A percentile compares a stretch with the other conserved stretches of the same genome.
phyloP scores from a whole-genome alignment of 2,113 vertebrate genomes.

The Conger conger region DNA sequence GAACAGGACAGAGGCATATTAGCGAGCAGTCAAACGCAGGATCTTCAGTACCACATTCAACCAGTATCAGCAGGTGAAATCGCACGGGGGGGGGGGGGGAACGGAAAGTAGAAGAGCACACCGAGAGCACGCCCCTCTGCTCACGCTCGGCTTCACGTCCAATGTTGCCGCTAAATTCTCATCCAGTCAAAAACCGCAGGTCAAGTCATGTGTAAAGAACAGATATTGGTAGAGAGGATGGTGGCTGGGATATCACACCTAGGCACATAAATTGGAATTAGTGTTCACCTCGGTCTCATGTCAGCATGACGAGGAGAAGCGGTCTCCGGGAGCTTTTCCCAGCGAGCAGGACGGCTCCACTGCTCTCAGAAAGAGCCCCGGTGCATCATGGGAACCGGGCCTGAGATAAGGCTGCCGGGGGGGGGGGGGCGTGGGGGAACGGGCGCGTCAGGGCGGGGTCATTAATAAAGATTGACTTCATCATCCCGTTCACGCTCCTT shows the following conservation, averaged over 20 bases:
- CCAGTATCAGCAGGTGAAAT: not conserved
- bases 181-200: not conserved
- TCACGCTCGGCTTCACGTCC: not conserved
- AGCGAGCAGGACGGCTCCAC: not conserved
- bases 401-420: not conserved
- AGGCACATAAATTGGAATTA: not conserved
- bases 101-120: not conserved
- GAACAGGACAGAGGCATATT: constrained; percentile 18
- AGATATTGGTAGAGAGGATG: not conserved
- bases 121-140: not conserved
- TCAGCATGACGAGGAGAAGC: not conserved
- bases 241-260: not conserved
- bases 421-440: not conserved
- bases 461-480: not conserved
- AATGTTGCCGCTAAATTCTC: not conserved
- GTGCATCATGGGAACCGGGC: not conserved
- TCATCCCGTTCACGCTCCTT: constrained; percentile 12
- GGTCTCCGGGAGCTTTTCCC: not conserved
- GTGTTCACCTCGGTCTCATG: not conserved
- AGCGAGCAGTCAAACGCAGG: not conserved
- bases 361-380: not conserved
- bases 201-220: not conserved
- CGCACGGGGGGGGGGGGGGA: too few relatives aligned
- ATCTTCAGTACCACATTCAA: not conserved
- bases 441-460: not conserved